Base-by-base conservation (phyloP, 2,797 vertebrate genomes). In the Gobionotothen gibberifrons region DNA sequence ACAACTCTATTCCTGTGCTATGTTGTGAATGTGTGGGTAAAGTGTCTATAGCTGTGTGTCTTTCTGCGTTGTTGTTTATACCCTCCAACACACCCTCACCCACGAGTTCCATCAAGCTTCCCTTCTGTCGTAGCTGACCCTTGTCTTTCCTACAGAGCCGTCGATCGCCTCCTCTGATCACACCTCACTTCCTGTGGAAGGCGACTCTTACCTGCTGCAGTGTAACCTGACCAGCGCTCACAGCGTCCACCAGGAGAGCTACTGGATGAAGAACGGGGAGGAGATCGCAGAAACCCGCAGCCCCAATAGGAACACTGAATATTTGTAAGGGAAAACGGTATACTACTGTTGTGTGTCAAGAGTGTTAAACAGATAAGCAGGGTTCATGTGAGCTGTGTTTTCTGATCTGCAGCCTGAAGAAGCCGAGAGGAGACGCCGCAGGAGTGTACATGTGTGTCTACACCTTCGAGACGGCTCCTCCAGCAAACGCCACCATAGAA, bases 221-320 rank as follows among this genome's bases (percentile, higher is more conserved):
- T 99, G 98, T 93, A 99, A 99, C 94, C 96, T 99, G 76, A 97
- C 96, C 71, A 91, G 87, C 46, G 85, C 87, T 79, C 90, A 94
- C 78, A 93, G 81, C 13, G 46, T 22, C 17, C 90, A 93, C 74
- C 16, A 56, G 56, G 87, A 92, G 32, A 97, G 95, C 92, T 97
- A 90, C 93, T 99, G 98, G 98, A 96, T 96, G 92, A 99, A 96
- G 93, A 98, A 99, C 0, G 97, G 96, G 3, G 94, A 96, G 86
- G 96, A 97, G 89, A 94, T 99, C 71, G 14, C 83, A 0, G 93
- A 93, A 14, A 96, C 95, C 3, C 94, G 89, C 40, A 89, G 81
- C 78, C 0, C 60, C 12, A 81, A 79, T 76, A 95, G 81, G 73
- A 93, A 85, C 78, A 96, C 92, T 1, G 97, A 98, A 59, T 93